Conservation (phyloP, 2,113 vertebrate species). For the Platichthys stellatus region DNA sequence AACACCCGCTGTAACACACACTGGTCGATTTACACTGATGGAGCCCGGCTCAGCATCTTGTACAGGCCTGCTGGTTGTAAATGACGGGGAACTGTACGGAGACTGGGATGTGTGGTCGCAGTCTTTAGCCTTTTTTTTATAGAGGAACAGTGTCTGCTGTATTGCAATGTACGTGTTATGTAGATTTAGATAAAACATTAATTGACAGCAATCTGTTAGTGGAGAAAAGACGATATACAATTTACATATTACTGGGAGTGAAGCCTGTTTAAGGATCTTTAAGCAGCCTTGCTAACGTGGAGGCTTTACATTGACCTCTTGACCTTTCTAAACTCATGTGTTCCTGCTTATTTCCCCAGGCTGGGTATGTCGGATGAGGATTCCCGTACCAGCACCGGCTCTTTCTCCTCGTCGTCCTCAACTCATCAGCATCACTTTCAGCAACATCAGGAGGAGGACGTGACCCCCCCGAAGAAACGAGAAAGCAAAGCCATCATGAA, state of each 20-base stretch:
- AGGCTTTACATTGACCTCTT: no score
- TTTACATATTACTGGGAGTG: no score
- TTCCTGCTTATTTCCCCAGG: constrained; percentile 41
- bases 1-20: not conserved
- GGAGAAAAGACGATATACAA: no score
- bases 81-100: constrained; percentile 13
- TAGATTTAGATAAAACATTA: no score
- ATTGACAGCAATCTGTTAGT: no score
- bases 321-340: not conserved
- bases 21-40: not conserved
- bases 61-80: not conserved
- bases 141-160: no score
- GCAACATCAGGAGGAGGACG: constrained; percentile 81
- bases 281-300: no score
- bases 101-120: not conserved
- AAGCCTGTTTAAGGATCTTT: not conserved
- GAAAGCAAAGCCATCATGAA: constrained; percentile 97
- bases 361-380: constrained; percentile 99
- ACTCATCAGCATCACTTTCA: constrained; percentile 76
- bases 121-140: not conserved
- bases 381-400: constrained; percentile 97
- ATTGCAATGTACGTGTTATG: no score
- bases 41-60: constrained; percentile 16
- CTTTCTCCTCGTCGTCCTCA: constrained; percentile 86
- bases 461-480: constrained; percentile 89